Conservation (phyloP, 2,797 vertebrate species). For the Oryzias sinensis region DNA sequence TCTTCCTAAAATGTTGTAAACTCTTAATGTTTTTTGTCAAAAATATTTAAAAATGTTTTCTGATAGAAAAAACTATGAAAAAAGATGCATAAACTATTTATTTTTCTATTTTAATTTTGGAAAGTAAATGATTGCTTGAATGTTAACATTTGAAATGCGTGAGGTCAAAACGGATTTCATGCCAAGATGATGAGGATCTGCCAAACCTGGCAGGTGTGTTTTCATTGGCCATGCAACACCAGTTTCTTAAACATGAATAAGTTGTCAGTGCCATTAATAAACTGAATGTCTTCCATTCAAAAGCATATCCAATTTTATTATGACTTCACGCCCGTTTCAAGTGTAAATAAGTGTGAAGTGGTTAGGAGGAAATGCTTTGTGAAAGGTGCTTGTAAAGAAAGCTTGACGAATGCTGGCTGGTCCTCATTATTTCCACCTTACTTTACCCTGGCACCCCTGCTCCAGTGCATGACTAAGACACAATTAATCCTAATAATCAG, state of each 20-base stretch:
- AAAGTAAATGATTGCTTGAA: neutral
- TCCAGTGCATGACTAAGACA: conserved; percentile 91
- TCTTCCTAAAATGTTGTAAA: too few species aligned
- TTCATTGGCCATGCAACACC: conserved; percentile 38
- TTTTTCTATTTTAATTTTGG: neutral
- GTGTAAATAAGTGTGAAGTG: conserved; percentile 63
- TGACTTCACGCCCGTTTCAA: conserved; percentile 65
- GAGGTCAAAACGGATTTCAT: conserved; percentile 56
- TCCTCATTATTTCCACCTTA: conserved; percentile 87
- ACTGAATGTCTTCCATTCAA: conserved; percentile 24
- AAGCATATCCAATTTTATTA: conserved; percentile 55
- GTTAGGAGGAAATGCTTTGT: conserved; percentile 78
- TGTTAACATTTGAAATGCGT: conserved; percentile 14
- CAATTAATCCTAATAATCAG: conserved; percentile 99
- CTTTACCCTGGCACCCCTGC: conserved; percentile 88
- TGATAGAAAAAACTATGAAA: neutral
- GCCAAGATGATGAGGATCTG: conserved; percentile 47
- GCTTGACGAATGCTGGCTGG: conserved; percentile 83
- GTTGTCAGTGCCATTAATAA: conserved; percentile 24
- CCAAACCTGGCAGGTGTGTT: conserved; percentile 54
- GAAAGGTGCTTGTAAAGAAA: conserved; percentile 78
- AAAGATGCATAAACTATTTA: too few species aligned
- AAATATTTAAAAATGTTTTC: too few species aligned
- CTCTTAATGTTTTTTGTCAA: too few species aligned
- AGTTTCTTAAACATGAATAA: conserved; percentile 39